Conservation (phyloP, 35 echinoderm and acorn worm species). For the Ophioderma brevispina region DNA sequence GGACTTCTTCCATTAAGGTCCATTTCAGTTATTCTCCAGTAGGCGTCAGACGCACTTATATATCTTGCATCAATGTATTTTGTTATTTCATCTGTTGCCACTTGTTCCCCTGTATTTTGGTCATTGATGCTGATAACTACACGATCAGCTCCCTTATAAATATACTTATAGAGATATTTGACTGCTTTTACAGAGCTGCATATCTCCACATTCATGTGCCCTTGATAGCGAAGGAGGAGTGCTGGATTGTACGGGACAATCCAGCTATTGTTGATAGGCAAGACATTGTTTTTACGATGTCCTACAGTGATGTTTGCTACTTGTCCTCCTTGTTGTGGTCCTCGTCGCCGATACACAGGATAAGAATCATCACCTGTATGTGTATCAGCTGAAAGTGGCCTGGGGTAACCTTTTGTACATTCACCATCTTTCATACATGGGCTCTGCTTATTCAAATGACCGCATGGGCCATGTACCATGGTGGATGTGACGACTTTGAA, state of each 20-base stretch:
- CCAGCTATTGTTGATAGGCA: constrained; percentile 28
- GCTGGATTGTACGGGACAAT: constrained; percentile 42
- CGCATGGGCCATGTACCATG: constrained; percentile 58
- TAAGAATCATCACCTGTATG: not conserved
- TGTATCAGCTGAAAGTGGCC: not conserved
- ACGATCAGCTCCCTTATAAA: constrained; percentile 26
- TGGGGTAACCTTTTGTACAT: constrained; percentile 45
- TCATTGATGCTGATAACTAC: not conserved
- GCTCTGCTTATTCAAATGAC: not conserved
- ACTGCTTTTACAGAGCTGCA: constrained; percentile 22
- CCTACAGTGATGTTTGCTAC: not conserved
- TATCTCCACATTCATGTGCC: constrained; percentile 39
- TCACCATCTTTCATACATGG: constrained; percentile 41
- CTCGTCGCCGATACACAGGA: constrained; percentile 20
- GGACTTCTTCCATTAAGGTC: not conserved
- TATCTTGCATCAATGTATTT: constrained; percentile 31
- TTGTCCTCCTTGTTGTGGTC: not conserved
- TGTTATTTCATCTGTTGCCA: constrained; percentile 22
- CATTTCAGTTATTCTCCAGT: not conserved
- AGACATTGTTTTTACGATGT: too few relatives aligned
- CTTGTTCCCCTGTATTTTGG: not conserved
- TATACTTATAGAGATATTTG: constrained; percentile 54
- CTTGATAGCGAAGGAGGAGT: not conserved
- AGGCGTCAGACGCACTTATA: constrained; percentile 17
- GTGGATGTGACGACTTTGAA: not conserved